Evolutionary conservation across 1,140 invertebrate genomes (phyloP), one percentile per base, ranked within the genome.

Genomic region (Scaptodrosophila lebanonensis): DNA sequence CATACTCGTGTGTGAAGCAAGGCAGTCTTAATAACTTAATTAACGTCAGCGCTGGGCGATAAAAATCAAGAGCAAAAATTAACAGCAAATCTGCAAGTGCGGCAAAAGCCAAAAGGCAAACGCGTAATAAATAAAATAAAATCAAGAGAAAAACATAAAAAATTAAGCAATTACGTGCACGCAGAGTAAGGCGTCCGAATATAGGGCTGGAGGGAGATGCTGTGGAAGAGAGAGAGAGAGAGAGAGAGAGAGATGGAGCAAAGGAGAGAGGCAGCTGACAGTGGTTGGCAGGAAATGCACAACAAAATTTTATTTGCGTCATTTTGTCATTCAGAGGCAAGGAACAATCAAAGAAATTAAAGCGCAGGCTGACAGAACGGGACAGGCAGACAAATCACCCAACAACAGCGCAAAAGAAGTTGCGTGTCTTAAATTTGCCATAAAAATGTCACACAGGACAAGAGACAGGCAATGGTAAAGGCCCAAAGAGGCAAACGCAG

Each of bases 381-480:
- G 32, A 30, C 27, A 45, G 32, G n/a, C 32, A 45, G 6, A 45
- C 69, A 82, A 75, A 82, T 82, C 56, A 62, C 62, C 39, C 40
- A 44, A 47, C 17, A 35, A 44, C 58, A 40, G 42, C 27, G 27
- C 9, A 35, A 16, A 68, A 67, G 60, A 69, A 63, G 57, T 83
- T 83, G 77, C 77, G 77, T 83, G 77, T 66, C 72, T 83, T 69
- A 72, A 83, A 83, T 77, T 83, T 54, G 60, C 61, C 77, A 83
- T 83, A 66, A 73, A 83, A 83, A 68, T 83, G 77, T 83, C 77
- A 66, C 72, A 83, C 56, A 52, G 52, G 40, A 39, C 8, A 33
- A 33, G 51, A 56, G 57, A 45, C 35, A 43, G 60, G 36, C n/a
- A n/a, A n/a, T n/a, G n/a, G n/a, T n/a, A 40, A 59, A 12, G 32